Base-by-base conservation (phyloP, 1,140 invertebrate species). In the Magallana ariakensis region DNA sequence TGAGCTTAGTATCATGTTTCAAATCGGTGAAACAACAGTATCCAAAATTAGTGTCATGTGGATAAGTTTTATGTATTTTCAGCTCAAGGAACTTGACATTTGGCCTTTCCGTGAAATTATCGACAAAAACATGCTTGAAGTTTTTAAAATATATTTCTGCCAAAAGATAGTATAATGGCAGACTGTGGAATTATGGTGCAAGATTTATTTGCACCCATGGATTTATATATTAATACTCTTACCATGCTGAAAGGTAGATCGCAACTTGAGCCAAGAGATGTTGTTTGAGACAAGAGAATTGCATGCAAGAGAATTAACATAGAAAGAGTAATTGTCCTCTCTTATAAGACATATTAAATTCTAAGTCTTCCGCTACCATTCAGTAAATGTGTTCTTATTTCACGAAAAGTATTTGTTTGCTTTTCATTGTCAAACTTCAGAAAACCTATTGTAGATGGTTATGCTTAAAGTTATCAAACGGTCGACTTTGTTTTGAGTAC, bases 201-300 rank as follows among this genome's bases (percentile, higher is more conserved):
- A n/a, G n/a, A n/a, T n/a, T 22, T 85, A 5, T 90, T 90, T 86
- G 87, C 86, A 87, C 81, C 87, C 13, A 13, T 57, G 54, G 22
- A 92, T 87, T 81, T 90, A 2, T 46, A 53, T 16, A 57, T 90
- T 3, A 91, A 91, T 66, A 90, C 90, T 26, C 90, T 88, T 58
- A 88, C 88, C 80, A 90, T 92, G 56, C 90, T 91, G 22, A 88
- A 84, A 60, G 89, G 89, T 13, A 89, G 90, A 85, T 90, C 90
- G 54, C 75, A 84, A 58, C 56, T 89, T 57, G n/a, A 10, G 11
- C 53, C 33, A 13, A 54, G 87, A 70, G 53, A n/a, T 87, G 56
- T 87, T 80, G 6, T 88, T 54, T 55, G 75, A 87, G 88, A 91
- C 55, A 58, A 85, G 11, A 87, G 70, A 86, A 88, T 89, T 86